These are phyloP conservation scores for Sycophila sp. DNA, from an alignment of 1,140 invertebrate species.

Conservation along the genomic window DNA sequence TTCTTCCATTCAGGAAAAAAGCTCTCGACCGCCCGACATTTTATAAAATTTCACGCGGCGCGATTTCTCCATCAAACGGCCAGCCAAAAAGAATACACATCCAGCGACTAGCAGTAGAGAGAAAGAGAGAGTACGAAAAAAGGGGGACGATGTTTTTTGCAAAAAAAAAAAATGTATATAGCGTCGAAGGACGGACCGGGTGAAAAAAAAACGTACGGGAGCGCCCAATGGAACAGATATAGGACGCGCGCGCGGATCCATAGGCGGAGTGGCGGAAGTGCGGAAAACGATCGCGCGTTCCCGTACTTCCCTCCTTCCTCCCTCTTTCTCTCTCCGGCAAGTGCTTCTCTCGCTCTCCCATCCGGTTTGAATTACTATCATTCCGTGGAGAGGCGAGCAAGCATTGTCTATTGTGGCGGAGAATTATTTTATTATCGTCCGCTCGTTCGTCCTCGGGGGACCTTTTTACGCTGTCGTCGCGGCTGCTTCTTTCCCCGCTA, in stretches of 20 bases:
- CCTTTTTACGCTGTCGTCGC: not conserved
- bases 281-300: conserved; percentile 51
- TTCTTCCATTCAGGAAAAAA: not conserved
- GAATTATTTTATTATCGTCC: conserved; percentile 66
- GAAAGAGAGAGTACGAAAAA: not conserved
- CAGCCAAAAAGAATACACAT: not conserved
- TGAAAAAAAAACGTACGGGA: not conserved
- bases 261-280: conserved; percentile 44
- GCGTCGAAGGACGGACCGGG: not conserved
- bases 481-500: conserved; percentile 24
- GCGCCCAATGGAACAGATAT: not conserved
- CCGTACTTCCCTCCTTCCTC: conserved; percentile 21
- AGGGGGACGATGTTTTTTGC: no score
- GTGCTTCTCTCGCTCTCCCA: conserved; percentile 40
- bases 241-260: no score
- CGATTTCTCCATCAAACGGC: not conserved
- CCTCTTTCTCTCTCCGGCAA: conserved; percentile 27
- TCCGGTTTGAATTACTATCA: conserved; percentile 63
- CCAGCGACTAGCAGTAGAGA: not conserved
- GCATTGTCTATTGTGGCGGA: conserved; percentile 62
- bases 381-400: conserved; percentile 40
- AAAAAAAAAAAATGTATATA: no score
- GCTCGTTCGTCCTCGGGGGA: conserved; percentile 44
- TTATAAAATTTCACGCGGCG: not conserved
- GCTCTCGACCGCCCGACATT: not conserved